phyloP scores from a whole-genome alignment of 2,113 vertebrate genomes.

The Gopherus evgoodei region DNA sequence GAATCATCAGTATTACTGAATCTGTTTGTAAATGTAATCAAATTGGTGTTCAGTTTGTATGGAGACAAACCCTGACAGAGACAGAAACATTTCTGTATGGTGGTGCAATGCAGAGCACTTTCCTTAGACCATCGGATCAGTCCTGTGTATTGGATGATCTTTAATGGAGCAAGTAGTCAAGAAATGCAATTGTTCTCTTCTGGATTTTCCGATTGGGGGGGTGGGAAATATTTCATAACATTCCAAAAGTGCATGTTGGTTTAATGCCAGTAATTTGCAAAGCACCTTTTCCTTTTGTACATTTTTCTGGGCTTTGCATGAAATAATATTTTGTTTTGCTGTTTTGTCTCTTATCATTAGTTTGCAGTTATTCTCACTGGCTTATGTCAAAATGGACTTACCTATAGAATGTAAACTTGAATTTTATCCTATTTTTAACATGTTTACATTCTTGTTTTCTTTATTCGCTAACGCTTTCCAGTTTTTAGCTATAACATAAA shows the following conservation, averaged over 20 bases:
- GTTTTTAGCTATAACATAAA: no score
- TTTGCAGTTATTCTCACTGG: background rate
- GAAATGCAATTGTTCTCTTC: background rate
- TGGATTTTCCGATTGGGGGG: background rate
- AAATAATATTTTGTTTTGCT: background rate
- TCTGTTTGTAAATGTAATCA: background rate
- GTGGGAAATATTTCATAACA: background rate
- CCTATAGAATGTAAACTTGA: background rate
- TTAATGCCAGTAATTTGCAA: constrained; percentile 3
- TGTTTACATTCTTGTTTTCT: background rate
- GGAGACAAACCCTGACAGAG: background rate
- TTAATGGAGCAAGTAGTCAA: background rate
- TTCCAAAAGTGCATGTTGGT: background rate
- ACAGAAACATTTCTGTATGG: background rate
- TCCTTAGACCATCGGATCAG: background rate
- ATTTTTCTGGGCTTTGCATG: background rate
- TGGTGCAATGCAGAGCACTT: background rate
- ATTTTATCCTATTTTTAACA: background rate
- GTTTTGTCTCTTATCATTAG: background rate
- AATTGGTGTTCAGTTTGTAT: background rate
- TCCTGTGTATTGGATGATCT: background rate
- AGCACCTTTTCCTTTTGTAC: constrained; percentile 51
- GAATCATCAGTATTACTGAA: background rate
- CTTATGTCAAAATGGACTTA: constrained; percentile 16
- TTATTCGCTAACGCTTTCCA: background rate